A percentile compares a stretch with the other conserved stretches of the same genome.
phyloP scores from a whole-genome alignment of 2,797 vertebrate genomes.

The Spizella passerina region DNA sequence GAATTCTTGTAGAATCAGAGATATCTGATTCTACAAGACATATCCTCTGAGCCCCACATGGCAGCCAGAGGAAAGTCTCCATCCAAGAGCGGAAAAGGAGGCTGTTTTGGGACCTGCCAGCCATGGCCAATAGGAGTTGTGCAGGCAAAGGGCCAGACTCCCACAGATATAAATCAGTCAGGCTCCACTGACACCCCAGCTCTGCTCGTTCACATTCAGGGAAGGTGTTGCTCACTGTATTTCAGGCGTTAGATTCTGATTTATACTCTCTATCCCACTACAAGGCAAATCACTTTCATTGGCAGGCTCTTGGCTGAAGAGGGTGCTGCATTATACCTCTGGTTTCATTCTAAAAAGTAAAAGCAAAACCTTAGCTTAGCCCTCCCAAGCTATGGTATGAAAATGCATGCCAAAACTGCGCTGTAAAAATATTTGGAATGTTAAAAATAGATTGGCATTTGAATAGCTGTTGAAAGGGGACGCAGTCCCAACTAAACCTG shows the following conservation, averaged over 20 bases:
- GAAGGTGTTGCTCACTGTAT: not conserved
- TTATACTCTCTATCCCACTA: not conserved
- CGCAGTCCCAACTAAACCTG: not conserved
- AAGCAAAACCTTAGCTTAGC: not conserved
- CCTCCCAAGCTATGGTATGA: not conserved
- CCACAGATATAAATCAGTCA: not conserved
- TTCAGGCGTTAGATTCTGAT: not conserved
- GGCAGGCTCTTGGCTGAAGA: not conserved
- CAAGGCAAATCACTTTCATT: not conserved
- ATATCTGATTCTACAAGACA: not conserved
- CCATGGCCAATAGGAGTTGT: not conserved
- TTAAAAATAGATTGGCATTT: constrained; percentile 41
- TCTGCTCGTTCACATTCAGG: accelerated
- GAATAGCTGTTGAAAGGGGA: constrained; percentile 10
- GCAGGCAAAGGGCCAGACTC: not conserved
- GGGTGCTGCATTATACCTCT: not conserved
- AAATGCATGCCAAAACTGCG: not conserved
- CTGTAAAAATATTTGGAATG: constrained; percentile 13
- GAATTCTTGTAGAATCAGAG: no score
- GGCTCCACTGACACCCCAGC: not conserved
- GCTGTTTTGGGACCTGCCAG: not conserved
- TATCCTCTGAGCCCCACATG: not conserved
- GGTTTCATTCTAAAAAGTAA: not conserved
- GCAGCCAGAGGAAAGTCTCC: not conserved
- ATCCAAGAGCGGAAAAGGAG: not conserved